phyloP scores from a whole-genome alignment of 2,888 invertebrate genomes.

The Heliconius charithonia region DNA sequence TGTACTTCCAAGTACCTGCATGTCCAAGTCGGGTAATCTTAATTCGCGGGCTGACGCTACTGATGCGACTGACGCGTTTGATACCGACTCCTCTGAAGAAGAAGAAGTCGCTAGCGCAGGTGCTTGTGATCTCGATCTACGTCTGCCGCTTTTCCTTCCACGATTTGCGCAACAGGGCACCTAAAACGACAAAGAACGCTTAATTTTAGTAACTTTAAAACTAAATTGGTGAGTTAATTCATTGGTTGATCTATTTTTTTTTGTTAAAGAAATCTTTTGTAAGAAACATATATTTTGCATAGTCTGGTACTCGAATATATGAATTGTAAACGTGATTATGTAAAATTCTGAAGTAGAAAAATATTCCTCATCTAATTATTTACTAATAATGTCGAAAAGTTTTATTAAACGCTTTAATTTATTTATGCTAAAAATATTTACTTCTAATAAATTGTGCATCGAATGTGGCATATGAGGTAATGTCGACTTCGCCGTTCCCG shows the following conservation, averaged over 20 bases:
- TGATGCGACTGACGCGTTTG: constrained; percentile 76
- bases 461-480: constrained; percentile 81
- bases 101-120: constrained; percentile 73
- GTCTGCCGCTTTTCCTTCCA: constrained; percentile 68
- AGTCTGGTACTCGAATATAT: no score
- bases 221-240: neutral
- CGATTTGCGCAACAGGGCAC: constrained; percentile 70
- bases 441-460: constrained; percentile 85
- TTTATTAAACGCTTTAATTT: no score
- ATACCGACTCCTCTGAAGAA: constrained; percentile 74
- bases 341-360: no score
- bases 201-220: no score
- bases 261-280: no score
- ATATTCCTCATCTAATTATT: no score
- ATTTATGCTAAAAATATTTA: constrained; percentile 54
- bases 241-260: neutral
- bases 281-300: no score
- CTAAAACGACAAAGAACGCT: constrained; percentile 50
- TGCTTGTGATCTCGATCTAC: constrained; percentile 74
- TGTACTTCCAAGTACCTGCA: constrained; percentile 63
- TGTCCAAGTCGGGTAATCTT: constrained; percentile 70
- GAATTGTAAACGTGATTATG: no score
- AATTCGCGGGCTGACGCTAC: constrained; percentile 76
- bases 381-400: no score
- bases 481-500: constrained; percentile 81